phyloP scores from a whole-genome alignment of 2,113 vertebrate species.

The Bubo scandiacus region DNA sequence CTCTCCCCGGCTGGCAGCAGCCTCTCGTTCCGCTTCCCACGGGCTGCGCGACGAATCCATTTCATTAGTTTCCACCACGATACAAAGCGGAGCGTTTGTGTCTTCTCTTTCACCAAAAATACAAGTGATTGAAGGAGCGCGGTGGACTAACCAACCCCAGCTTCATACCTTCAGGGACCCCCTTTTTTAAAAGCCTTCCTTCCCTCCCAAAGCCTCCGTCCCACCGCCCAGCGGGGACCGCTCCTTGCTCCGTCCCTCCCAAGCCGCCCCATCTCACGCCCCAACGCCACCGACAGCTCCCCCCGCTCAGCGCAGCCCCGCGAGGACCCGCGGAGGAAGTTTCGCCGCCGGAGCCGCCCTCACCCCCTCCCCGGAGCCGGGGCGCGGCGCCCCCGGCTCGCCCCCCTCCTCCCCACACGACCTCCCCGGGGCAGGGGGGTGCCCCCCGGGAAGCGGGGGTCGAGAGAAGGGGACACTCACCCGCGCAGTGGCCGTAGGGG shows the following conservation, averaged over 20 bases:
- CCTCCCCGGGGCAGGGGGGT: neutral
- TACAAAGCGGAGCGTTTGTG: neutral
- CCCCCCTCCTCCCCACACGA: neutral
- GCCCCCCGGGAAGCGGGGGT: neutral
- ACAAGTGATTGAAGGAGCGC: too few relatives aligned
- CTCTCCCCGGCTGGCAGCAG: accelerated
- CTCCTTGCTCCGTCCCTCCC: neutral
- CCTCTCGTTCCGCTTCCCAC: neutral
- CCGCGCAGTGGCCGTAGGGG: neutral
- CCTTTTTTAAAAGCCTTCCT: neutral
- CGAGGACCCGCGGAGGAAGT: neutral
- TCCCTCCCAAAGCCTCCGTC: neutral
- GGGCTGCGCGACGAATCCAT: neutral
- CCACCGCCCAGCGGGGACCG: neutral
- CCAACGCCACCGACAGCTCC: neutral
- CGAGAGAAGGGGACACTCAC: neutral
- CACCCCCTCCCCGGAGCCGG: neutral
- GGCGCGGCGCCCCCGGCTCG: neutral
- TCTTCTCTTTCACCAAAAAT: neutral
- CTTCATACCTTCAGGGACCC: neutral
- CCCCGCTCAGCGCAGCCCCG: neutral
- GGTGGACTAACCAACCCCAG: neutral
- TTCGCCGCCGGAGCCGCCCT: neutral
- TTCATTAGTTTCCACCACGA: neutral
- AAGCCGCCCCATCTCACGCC: neutral